Conservation (phyloP, 2,888 invertebrate genomes). For the Gonocerus acuteangulatus region DNA sequence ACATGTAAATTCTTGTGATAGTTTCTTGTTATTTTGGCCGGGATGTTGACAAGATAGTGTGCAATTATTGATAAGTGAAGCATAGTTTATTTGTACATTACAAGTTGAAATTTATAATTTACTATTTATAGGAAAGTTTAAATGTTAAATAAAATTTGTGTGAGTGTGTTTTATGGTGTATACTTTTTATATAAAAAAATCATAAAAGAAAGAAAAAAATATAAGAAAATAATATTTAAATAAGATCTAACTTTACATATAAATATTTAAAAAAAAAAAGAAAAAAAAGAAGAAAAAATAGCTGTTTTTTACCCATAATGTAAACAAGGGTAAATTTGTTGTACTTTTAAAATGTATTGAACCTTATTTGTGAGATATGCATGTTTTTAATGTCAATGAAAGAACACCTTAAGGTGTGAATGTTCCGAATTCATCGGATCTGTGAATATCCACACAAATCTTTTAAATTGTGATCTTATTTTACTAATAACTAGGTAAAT, state of each 20-base stretch:
- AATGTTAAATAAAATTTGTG: slow-evolving; percentile 16
- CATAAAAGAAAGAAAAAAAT: background rate
- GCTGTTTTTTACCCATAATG: slow-evolving; percentile 23
- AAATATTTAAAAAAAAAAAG: background rate
- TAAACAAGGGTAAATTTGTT: slow-evolving; percentile 27
- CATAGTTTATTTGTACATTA: slow-evolving; percentile 27
- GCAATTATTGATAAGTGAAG: slow-evolving; percentile 20
- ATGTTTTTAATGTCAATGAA: slow-evolving; percentile 26
- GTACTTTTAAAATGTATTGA: slow-evolving; percentile 28
- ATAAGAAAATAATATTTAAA: background rate
- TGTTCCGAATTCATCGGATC: slow-evolving; percentile 20
- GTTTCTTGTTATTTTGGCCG: slow-evolving; percentile 28
- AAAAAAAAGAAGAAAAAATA: slow-evolving; percentile 13
- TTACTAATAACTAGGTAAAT: slow-evolving; percentile 23
- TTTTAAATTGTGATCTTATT: slow-evolving; percentile 29
- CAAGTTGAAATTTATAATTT: slow-evolving; percentile 27
- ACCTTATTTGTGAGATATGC: slow-evolving; percentile 26
- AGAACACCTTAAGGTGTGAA: slow-evolving; percentile 2
- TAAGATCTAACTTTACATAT: slow-evolving; percentile 6
- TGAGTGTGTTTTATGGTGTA: slow-evolving; percentile 14
- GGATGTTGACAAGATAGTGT: slow-evolving; percentile 19
- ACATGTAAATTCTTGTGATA: slow-evolving; percentile 7
- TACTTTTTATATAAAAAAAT: background rate
- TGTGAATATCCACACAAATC: background rate
- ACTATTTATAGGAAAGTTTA: slow-evolving; percentile 19